Conservation (phyloP, 2,888 invertebrate species). For the Digitonthophagus gazella region DNA sequence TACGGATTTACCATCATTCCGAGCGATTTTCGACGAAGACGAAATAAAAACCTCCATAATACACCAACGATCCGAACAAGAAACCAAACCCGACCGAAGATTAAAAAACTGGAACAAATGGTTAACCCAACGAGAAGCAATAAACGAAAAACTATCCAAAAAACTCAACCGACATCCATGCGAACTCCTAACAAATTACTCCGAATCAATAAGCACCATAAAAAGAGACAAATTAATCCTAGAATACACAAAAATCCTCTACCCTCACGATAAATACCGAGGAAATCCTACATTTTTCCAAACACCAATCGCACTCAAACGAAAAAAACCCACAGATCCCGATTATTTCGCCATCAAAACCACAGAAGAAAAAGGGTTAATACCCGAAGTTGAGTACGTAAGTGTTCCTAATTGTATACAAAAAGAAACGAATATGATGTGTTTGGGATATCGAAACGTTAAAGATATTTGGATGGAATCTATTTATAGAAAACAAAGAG, state of each 20-base stretch:
- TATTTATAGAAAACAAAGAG: constrained; percentile 21
- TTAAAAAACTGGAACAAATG: constrained; percentile 44
- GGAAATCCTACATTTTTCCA: constrained; percentile 47
- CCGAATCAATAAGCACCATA: constrained; percentile 36
- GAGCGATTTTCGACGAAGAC: constrained; percentile 8
- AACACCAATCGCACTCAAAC: constrained; percentile 38
- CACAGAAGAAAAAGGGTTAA: constrained; percentile 39
- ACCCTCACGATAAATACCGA: constrained; percentile 42
- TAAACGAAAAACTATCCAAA: constrained; percentile 36
- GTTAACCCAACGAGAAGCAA: constrained; percentile 38
- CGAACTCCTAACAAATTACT: constrained; percentile 41
- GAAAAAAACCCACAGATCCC: constrained; percentile 28
- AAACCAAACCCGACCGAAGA: constrained; percentile 31
- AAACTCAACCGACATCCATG: constrained; percentile 34
- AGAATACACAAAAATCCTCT: constrained; percentile 41
- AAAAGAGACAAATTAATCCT: constrained; percentile 41
- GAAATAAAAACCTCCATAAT: not conserved
- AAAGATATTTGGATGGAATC: constrained; percentile 22
- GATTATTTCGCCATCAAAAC: constrained; percentile 39
- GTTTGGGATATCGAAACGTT: constrained; percentile 35
- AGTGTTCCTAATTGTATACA: constrained; percentile 38
- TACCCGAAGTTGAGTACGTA: constrained; percentile 41
- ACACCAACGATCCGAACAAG: not conserved
- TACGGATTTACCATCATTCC: constrained; percentile 23
- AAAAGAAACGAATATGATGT: constrained; percentile 39